A percentile compares a stretch with the other conserved stretches of the same genome.
These are phyloP conservation scores for Phoebastria nigripes DNA, from an alignment of 2,797 vertebrate species.

Conservation along the genomic window DNA sequence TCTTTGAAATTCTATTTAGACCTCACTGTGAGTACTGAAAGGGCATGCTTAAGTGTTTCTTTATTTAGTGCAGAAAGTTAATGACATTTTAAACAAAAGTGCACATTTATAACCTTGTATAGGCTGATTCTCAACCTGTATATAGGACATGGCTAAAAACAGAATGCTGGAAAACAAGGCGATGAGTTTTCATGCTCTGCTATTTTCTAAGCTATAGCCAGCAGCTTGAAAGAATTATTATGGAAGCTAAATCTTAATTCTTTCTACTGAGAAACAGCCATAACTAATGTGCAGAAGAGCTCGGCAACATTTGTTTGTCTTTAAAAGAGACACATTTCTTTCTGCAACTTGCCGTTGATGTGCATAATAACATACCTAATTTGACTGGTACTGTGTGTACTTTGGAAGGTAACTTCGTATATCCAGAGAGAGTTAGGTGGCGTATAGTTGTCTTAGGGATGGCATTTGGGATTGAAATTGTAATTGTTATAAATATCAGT, in stretches of 20 bases:
- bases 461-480: slow-evolving; percentile 14
- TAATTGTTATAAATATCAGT: not conserved
- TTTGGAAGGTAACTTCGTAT: not conserved
- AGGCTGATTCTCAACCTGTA: not conserved
- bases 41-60: slow-evolving; percentile 14
- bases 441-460: not conserved
- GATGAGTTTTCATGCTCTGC: slow-evolving; percentile 47
- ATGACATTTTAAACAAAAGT: slow-evolving; percentile 33
- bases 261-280: slow-evolving; percentile 18
- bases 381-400: not conserved
- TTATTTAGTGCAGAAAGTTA: slow-evolving; percentile 35
- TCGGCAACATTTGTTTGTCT: slow-evolving; percentile 45
- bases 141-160: slow-evolving; percentile 32
- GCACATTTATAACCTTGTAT: slow-evolving; percentile 27
- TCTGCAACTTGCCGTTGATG: slow-evolving; percentile 6
- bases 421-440: not conserved
- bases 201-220: slow-evolving; percentile 47
- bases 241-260: slow-evolving; percentile 44
- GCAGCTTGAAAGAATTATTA: slow-evolving; percentile 54
- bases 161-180: not conserved
- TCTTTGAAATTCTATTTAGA: slow-evolving; percentile 45
- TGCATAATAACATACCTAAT: slow-evolving; percentile 7
- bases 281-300: slow-evolving; percentile 14
- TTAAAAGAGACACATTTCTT: slow-evolving; percentile 11
- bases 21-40: not conserved